These are phyloP conservation scores for Apodemia zela DNA, from an alignment of 2,888 invertebrate species.

Conservation along the genomic window DNA sequence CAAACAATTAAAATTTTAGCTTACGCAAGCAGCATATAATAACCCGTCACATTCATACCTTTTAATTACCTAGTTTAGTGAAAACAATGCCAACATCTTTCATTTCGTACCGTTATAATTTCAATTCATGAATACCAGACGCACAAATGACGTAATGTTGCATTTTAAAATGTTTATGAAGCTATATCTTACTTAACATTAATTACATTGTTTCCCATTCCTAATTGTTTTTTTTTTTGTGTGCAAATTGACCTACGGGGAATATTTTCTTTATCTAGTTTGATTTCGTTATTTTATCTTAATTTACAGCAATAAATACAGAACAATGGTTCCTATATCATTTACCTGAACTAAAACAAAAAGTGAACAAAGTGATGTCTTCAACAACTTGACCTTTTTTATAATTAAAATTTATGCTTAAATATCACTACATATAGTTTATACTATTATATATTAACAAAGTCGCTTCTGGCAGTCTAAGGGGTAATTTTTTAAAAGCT, in stretches of 20 bases:
- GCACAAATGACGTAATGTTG: constrained; percentile 1
- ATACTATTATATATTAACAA: no score
- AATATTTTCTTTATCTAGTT: no score
- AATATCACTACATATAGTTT: no score
- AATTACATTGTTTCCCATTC: background rate
- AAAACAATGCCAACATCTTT: constrained; percentile 3
- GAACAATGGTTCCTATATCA: no score
- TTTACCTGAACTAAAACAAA: no score
- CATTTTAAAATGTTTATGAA: constrained; percentile 4
- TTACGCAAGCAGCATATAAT: constrained; percentile 1
- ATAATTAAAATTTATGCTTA: no score
- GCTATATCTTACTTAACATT: constrained; percentile 1
- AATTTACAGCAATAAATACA: no score
- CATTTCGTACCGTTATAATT: constrained; percentile 6
- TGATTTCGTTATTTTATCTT: no score
- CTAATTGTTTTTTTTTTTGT: background rate
- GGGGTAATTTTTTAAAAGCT: no score
- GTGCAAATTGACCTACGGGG: background rate
- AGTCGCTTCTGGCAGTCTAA: no score
- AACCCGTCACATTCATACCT: constrained; percentile 8
- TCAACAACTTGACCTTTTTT: no score
- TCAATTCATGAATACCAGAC: background rate
- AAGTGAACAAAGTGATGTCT: no score
- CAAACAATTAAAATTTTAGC: constrained; percentile 6
- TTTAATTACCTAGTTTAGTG: constrained; percentile 4